Base-by-base conservation (phyloP, 2,888 invertebrate genomes). In the Hirtodrosophila confusa region DNA sequence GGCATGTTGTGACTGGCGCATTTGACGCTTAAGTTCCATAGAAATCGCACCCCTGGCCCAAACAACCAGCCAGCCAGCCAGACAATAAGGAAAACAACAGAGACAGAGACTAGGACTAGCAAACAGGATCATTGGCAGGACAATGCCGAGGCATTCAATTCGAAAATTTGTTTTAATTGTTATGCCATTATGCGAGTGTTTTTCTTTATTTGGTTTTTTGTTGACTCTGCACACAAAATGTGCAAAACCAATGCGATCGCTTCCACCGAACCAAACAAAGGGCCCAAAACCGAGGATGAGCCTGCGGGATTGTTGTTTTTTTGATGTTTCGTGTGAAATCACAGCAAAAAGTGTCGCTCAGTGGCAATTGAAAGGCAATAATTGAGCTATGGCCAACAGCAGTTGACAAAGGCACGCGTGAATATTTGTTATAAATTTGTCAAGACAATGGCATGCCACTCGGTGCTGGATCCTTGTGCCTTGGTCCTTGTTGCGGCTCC, bases 371-470 rank as follows among this genome's bases (percentile, higher is more conserved):
- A 67, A 78, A 62, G 72, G 64, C 70, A 78, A 85, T 88, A 87
- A 86, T 87, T 88, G 86, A 82, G 80, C 63, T 76, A 72, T 64
- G 74, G 50, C 50, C 47, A 67, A 48, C 24, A 33, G 49, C 51
- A 56, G 63, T 57, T 60, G 74, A 80, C 83, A 80, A 86, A 73
- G 75, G 88, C 88, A 87, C 86, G 88, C 88, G 86, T 87, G 82
- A 88, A 86, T 88, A 82, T 88, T 82, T 85, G 82, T 86, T 86
- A 87, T 87, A 85, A 86, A 88, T 86, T 86, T 88, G 86, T 86
- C 86, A 85, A 77, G 62, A 63, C 54, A 67, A 72, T 60, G 62
- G 47, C 17, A 51, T 57, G 67, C 49, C 58, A 50, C 51, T 40
- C 5, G 27, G 24, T 37, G 27, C 27, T 5, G 5, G 27, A 3